Evolutionary conservation across 2,113 vertebrate species (phyloP).

Genomic region (Lynx canadensis): DNA sequence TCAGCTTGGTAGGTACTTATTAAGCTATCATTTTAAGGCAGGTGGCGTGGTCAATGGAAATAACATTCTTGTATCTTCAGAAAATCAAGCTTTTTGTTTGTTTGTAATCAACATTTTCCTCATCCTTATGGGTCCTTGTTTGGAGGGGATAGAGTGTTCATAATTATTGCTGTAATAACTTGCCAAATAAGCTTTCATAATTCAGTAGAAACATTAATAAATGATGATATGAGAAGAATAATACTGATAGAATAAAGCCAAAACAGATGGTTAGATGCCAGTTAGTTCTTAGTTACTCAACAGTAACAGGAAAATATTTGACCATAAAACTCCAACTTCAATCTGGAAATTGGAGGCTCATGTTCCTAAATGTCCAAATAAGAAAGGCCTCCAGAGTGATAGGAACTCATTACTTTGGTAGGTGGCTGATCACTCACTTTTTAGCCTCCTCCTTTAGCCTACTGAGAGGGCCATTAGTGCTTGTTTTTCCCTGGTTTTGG

Average conservation of each 20-base stretch:
- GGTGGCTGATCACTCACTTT: neutral
- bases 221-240: conserved; percentile 30
- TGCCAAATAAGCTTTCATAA: conserved; percentile 43
- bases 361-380: neutral
- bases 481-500: neutral
- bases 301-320: conserved; percentile 50
- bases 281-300: conserved; percentile 48
- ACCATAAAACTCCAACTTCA: neutral
- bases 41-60: conserved; percentile 44
- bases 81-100: neutral
- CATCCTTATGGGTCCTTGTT: neutral
- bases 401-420: neutral
- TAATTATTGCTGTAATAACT: conserved; percentile 6
- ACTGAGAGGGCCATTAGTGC: neutral
- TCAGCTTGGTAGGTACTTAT: conserved; percentile 45
- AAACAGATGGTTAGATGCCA: conserved; percentile 40
- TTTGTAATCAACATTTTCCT: neutral
- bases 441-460: neutral
- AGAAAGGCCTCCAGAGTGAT: neutral
- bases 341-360: neutral
- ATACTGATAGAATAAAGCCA: conserved; percentile 30
- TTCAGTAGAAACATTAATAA: conserved; percentile 52
- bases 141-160: neutral
- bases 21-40: conserved; percentile 55
- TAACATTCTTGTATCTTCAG: neutral